Percentiles rank a stretch among this genome's conserved stretches.
Evolutionary conservation across 2,888 invertebrate species (phyloP).

Genomic region (Elgonia sp.): DNA sequence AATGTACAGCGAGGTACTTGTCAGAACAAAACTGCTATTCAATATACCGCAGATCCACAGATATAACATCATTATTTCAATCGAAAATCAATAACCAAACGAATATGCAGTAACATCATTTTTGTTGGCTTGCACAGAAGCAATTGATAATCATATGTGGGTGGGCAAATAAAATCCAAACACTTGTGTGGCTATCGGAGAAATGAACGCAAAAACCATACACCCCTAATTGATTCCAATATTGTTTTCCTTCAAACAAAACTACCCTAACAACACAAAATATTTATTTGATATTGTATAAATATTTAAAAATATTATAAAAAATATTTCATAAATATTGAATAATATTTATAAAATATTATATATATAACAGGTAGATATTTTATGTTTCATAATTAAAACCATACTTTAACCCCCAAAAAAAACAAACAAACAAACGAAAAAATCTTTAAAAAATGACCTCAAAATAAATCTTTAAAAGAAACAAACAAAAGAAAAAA

Average conservation of each 20-base stretch:
- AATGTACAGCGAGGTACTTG: slow-evolving; percentile 12
- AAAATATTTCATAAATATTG: too few species aligned
- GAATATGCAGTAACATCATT: slow-evolving; percentile 40
- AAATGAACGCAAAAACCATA: slow-evolving; percentile 13
- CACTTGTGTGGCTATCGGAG: not conserved
- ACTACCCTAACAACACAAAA: too few species aligned
- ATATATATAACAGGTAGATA: too few species aligned
- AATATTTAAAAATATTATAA: too few species aligned
- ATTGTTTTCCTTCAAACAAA: not conserved
- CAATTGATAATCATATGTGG: slow-evolving; percentile 48
- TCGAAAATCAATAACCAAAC: slow-evolving; percentile 83
- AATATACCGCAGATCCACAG: slow-evolving; percentile 54
- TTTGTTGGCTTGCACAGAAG: slow-evolving; percentile 12
- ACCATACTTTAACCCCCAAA: too few species aligned
- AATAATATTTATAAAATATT: too few species aligned
- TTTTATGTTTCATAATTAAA: too few species aligned
- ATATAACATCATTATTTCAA: slow-evolving; percentile 76
- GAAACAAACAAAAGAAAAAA: too few species aligned
- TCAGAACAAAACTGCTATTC: slow-evolving; percentile 29
- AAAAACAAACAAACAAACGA: too few species aligned
- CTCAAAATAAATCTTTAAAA: too few species aligned
- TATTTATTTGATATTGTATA: too few species aligned
- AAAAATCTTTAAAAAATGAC: too few species aligned
- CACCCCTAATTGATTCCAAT: not conserved
- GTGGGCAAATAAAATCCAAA: slow-evolving; percentile 3